These are phyloP conservation scores for Aleiodes alternator DNA, from an alignment of 2,888 invertebrate species.

Conservation along the genomic window DNA sequence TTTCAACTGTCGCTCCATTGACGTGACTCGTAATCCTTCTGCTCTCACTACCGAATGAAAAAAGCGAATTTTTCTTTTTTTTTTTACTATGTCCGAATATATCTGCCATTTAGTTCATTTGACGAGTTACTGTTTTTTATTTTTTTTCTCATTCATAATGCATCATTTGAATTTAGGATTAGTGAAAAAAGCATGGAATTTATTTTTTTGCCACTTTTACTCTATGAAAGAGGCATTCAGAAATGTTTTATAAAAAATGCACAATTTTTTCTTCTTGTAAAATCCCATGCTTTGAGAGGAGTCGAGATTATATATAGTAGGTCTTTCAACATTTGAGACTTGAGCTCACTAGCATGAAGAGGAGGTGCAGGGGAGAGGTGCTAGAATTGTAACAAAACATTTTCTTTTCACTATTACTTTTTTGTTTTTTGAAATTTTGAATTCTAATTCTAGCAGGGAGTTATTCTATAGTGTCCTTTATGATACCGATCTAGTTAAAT, in stretches of 20 bases:
- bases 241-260: not conserved
- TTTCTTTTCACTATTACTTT: no score
- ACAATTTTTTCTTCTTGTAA: not conserved
- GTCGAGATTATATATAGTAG: constrained; percentile 13
- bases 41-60: constrained; percentile 3
- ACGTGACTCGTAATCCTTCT: constrained; percentile 38
- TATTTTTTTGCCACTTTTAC: not conserved
- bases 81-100: not conserved
- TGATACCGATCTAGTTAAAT: no score
- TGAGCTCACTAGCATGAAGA: not conserved
- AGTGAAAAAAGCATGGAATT: not conserved
- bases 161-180: no score
- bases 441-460: no score
- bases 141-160: no score
- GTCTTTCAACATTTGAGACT: not conserved
- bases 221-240: not conserved
- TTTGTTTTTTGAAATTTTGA: no score
- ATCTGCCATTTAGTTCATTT: not conserved
- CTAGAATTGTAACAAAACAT: no score
- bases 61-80: constrained; percentile 4
- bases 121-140: no score
- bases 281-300: not conserved
- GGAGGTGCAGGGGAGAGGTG: no score
- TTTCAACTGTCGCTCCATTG: constrained; percentile 32
- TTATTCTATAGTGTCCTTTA: no score